Evolutionary conservation across 30 jellyfish, hydroid and myxozoan genomes (phyloP).

Genomic region (Catostylus mosaicus): DNA sequence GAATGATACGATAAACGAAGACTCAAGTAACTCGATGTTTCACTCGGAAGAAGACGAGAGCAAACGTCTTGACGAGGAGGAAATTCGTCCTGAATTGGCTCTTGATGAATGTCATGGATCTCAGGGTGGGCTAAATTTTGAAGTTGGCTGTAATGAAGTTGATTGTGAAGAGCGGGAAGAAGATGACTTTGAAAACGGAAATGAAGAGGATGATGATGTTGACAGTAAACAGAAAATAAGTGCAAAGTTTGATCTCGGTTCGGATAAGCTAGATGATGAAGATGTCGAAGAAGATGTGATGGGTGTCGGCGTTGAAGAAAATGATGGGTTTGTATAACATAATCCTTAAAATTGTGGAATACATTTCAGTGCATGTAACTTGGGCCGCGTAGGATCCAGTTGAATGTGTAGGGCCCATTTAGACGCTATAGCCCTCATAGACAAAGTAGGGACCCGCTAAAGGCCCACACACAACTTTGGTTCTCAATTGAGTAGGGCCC

Average conservation of each 20-base stretch:
- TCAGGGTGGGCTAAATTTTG: neutral
- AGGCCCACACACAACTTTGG: no score
- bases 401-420: no score
- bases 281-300: neutral
- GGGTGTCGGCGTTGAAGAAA: neutral
- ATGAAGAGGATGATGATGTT: neutral
- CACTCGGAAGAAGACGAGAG: neutral
- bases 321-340: no score
- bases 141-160: neutral
- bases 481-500: no score
- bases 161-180: constrained; percentile 1
- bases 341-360: no score
- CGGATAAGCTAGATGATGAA: neutral
- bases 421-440: no score
- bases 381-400: no score
- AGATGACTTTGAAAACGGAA: neutral
- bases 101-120: neutral
- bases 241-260: neutral
- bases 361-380: no score
- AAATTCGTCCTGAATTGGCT: neutral
- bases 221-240: neutral
- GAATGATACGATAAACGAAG: neutral
- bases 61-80: no score
- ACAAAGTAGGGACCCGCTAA: no score
- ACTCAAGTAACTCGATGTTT: neutral